These are phyloP conservation scores for Rousettus leschenaultii DNA, from an alignment of 2,113 vertebrate species.

Conservation along the genomic window DNA sequence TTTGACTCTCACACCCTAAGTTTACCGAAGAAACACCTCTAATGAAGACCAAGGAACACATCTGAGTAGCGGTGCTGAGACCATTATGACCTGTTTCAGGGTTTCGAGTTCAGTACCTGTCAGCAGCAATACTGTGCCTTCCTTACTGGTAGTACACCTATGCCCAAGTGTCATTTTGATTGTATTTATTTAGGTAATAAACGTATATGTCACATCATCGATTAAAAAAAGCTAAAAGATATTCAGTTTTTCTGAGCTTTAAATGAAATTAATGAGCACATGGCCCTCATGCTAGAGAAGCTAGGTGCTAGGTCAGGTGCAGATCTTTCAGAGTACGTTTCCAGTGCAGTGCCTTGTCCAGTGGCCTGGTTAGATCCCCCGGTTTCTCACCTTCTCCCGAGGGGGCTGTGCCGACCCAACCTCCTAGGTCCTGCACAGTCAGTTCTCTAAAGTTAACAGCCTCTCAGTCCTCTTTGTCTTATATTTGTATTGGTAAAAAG, in stretches of 20 bases:
- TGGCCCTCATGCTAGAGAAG: no score
- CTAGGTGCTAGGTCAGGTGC: neutral
- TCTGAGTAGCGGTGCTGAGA: neutral
- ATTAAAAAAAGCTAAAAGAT: neutral
- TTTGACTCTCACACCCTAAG: neutral
- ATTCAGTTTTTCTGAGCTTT: neutral
- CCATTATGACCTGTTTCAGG: neutral
- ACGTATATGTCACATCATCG: neutral
- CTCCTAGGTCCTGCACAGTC: neutral
- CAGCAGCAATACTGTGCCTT: neutral
- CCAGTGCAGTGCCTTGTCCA: neutral
- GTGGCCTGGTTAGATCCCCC: neutral
- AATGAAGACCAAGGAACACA: neutral
- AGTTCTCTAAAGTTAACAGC: neutral
- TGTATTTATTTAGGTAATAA: neutral
- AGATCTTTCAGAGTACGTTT: neutral
- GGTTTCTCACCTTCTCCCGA: neutral
- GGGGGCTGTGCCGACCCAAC: no score
- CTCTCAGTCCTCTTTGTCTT: neutral
- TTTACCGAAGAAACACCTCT: neutral
- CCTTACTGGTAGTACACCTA: neutral
- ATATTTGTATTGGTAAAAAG: neutral
- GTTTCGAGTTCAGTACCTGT: neutral
- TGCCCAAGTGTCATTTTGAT: neutral
- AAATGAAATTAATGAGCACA: neutral